Base-by-base conservation (phyloP, 2,113 vertebrate genomes). In the Neodon shergylaensis region DNA sequence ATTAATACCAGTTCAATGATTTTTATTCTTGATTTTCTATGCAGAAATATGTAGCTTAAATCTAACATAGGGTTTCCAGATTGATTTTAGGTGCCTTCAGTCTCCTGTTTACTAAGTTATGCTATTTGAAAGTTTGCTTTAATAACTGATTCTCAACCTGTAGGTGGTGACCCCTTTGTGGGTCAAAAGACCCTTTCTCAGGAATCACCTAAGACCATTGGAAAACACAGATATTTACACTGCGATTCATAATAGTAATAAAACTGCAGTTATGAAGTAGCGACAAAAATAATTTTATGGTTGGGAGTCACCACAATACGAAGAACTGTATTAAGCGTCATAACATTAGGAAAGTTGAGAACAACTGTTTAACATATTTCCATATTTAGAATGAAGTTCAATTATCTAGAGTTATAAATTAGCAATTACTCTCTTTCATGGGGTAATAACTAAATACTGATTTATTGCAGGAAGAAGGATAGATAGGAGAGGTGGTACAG, bases 61-160 rank as follows among this genome's bases (percentile, higher is more conserved):
- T 81, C 63, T 73, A 93, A n/a, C 74, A 74, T 3, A 33, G 82
- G n/a, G 42, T 44, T 91, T 89, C 78, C 8, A 83, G 8, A 76
- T 82, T 76, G 83, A 91, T 73, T 73, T 91, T 85, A 72, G 54
- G 28, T 14, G 49, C 72, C 52, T 85, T n/a, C 83, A 61, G 33
- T 76, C 65, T 85, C 65, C 65, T 92, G 58, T 24, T 66, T 89
- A 82, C 22, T 54, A 95, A 79, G 22, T 87, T 87, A 33, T 83
- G 39, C 66, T 89, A 22, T 63, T 84, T 58, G 33, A 11, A 31
- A 87, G 44, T 63, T 92, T 87, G 36, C 31, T 91, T 58, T 24
- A n/a, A 39, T 58, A 36, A n/a, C 36, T 17, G 19, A n/a, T 72
- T 72, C 70, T 72, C 17, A n/a, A 72, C 70, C 70, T 39, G 36